phyloP scores from a whole-genome alignment of 2,113 vertebrate genomes.

The Xenopus tropicalis region DNA sequence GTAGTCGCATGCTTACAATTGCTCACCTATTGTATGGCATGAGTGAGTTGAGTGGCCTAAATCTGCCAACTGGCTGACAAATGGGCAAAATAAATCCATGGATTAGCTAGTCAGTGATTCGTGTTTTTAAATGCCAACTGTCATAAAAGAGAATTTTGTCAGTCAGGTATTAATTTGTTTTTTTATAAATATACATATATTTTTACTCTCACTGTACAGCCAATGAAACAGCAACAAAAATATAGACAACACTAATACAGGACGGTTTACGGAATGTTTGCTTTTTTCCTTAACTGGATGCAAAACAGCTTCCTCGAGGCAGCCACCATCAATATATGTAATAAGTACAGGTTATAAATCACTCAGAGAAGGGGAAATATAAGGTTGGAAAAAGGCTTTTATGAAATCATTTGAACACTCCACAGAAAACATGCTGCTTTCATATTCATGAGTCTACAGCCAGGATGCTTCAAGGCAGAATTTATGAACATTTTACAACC shows the following conservation, averaged over 20 bases:
- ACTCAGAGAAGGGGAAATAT: slow-evolving; percentile 10
- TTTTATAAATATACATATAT: too few relatives aligned
- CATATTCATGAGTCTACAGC: slow-evolving; percentile 35
- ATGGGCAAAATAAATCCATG: too few relatives aligned
- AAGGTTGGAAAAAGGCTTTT: slow-evolving; percentile 39
- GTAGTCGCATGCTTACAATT: too few relatives aligned
- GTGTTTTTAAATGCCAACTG: too few relatives aligned
- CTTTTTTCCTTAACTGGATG: slow-evolving; percentile 36
- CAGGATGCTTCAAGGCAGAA: slow-evolving; percentile 26
- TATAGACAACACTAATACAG: neutral
- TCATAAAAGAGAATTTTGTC: too few relatives aligned
- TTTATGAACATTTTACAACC: slow-evolving; percentile 37
- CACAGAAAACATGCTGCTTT: slow-evolving; percentile 31
- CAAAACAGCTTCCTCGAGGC: slow-evolving; percentile 36
- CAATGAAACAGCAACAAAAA: neutral
- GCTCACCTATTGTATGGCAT: too few relatives aligned
- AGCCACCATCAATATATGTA: slow-evolving; percentile 29
- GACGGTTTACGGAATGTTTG: slow-evolving; percentile 18
- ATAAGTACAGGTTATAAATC: slow-evolving; percentile 41
- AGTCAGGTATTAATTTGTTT: too few relatives aligned
- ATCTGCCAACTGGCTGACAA: too few relatives aligned
- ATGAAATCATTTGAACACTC: slow-evolving; percentile 41
- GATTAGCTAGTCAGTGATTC: too few relatives aligned
- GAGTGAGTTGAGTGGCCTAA: too few relatives aligned
- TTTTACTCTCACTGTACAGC: too few relatives aligned